A percentile compares a stretch with the other conserved stretches of the same genome.
Evolutionary conservation across 1,140 invertebrate species (phyloP).

Genomic region (Galendromus occidentalis): DNA sequence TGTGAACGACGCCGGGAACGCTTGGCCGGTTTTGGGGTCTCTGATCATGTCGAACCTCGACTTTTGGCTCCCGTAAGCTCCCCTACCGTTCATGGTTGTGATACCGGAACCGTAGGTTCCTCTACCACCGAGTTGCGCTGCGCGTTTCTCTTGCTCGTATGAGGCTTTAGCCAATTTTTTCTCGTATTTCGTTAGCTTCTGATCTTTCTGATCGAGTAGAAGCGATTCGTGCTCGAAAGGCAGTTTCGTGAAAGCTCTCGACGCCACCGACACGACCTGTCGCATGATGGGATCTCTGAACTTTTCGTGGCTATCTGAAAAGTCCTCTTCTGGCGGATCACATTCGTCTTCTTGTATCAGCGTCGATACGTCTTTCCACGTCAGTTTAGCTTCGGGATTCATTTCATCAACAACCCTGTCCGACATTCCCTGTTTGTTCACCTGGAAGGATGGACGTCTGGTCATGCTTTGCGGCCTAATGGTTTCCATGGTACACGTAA

Average conservation of each 20-base stretch:
- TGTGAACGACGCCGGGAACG: background rate
- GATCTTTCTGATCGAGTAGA: conserved; percentile 81
- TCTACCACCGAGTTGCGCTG: conserved; percentile 27
- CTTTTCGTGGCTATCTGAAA: conserved; percentile 42
- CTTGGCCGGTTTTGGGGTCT: background rate
- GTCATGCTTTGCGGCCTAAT: too few species aligned
- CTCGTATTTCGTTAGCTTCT: conserved; percentile 80
- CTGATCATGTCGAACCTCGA: conserved; percentile 11
- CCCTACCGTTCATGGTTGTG: conserved; percentile 17
- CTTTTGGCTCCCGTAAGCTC: conserved; percentile 6
- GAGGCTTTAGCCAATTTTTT: conserved; percentile 76
- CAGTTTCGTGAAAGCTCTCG: conserved; percentile 15
- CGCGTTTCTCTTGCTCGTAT: conserved; percentile 82
- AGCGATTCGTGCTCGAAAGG: conserved; percentile 94
- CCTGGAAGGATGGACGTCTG: conserved; percentile 23
- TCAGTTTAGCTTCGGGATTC: conserved; percentile 85
- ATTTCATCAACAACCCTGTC: conserved; percentile 93
- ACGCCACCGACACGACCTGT: conserved; percentile 27
- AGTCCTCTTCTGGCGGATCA: conserved; percentile 47
- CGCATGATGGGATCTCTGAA: conserved; percentile 62
- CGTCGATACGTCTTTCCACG: conserved; percentile 79
- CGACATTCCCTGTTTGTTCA: conserved; percentile 88
- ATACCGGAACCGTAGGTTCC: background rate
- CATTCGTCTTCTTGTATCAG: conserved; percentile 58
- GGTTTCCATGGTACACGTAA: too few species aligned